Evolutionary conservation across 2,888 invertebrate species (phyloP), one percentile per base, ranked within the genome.

Genomic region (Anagyrus pseudococci): DNA sequence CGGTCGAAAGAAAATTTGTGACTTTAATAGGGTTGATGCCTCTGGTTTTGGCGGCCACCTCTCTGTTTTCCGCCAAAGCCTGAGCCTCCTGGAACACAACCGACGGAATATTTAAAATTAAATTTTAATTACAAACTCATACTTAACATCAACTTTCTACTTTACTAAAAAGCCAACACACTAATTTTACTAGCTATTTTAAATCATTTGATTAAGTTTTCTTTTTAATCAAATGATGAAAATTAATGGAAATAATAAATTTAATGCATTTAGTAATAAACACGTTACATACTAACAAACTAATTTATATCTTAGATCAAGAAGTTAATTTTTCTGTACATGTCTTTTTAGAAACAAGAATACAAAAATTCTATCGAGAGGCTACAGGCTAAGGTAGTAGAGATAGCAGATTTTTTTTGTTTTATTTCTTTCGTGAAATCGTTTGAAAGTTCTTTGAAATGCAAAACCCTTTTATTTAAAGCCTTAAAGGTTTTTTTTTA

Each of bases 61-160:
- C 90, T 88, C 85, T 92, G 92, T 86, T 93, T 93, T 83, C 93
- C 93, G 78, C 92, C 90, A 85, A 89, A 91, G 81, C 89, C 85
- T 78, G 84, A 83, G 79, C 84, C 83, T 79, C 84, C 85, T 80
- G 80, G 73, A 81, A 81, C 78, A 79, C 73, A 80, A 75, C 73
- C 78, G 77, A 47, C 58, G 10, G 17, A 59, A 60, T 58, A 22
- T 50, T 62, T 62, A 17, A 64, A 62, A 64, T 59, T 41, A 59
- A 23, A 55, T 55, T 67, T 33, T 60, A n/a, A 62, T 44, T 53
- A 52, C n/a, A 19, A 52, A 10, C 58, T 59, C 48, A 53, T 56
- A 13, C 58, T 37, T 46, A 59, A 57, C 46, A 62, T 59, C 60
- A 54, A 67, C 44, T 56, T 56, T 64, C 67, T 64, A 67, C 67